Percentiles rank a stretch among this genome's conserved stretches.
These are phyloP conservation scores for Eristalinus aeneus DNA, from an alignment of 2,888 invertebrate genomes.

Conservation along the genomic window DNA sequence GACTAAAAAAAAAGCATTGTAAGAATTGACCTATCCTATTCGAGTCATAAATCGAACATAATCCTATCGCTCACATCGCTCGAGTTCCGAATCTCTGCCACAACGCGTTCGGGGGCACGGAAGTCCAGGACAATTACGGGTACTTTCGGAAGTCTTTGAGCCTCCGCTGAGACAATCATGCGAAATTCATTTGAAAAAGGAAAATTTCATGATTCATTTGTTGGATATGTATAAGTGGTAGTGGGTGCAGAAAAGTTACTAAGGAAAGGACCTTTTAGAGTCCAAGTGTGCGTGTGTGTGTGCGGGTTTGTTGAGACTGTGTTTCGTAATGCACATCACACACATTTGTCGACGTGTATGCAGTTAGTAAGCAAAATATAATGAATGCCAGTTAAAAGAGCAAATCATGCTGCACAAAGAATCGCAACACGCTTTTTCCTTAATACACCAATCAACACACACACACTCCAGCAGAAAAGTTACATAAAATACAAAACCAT, in stretches of 20 bases:
- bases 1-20: background rate
- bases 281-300: background rate
- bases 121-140: background rate
- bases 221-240: conserved; percentile 60
- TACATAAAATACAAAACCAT: conserved; percentile 59
- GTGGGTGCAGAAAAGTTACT: conserved; percentile 62
- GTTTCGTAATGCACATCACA: conserved; percentile 60
- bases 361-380: conserved; percentile 35
- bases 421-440: conserved; percentile 61
- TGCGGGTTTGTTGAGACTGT: conserved; percentile 23
- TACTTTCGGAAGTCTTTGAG: too few relatives aligned
- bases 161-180: conserved; percentile 2
- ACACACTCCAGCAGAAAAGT: conserved; percentile 42
- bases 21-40: conserved; percentile 76
- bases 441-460: conserved; percentile 34
- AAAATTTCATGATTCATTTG: conserved; percentile 58
- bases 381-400: conserved; percentile 50
- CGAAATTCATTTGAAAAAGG: conserved; percentile 17
- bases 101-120: background rate
- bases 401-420: conserved; percentile 61
- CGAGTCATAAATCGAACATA: conserved; percentile 75
- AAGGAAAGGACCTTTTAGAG: conserved; percentile 28
- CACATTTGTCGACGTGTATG: background rate
- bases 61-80: background rate
- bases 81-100: background rate